Percentiles rank a stretch among this genome's conserved stretches.
Evolutionary conservation across 2,113 vertebrate genomes (phyloP).

Genomic region (Electrona antarctica): DNA sequence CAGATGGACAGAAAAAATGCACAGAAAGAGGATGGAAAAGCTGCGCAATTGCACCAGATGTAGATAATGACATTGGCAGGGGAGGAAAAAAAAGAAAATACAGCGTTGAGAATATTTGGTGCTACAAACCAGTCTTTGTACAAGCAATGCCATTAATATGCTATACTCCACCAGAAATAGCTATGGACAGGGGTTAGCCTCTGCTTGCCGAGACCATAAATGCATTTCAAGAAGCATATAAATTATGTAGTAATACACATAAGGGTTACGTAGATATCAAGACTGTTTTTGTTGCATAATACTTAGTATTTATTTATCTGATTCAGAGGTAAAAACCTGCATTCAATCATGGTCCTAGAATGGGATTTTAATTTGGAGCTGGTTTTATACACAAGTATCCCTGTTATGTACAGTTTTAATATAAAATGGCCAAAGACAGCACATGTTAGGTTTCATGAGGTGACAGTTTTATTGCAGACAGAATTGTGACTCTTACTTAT

Average conservation of each 20-base stretch:
- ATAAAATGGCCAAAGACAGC: conserved; percentile 28
- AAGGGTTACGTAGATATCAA: conserved; percentile 26
- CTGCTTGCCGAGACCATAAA: conserved; percentile 39
- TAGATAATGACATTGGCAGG: not conserved
- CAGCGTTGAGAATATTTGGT: conserved; percentile 43
- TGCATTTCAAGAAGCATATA: conserved; percentile 46
- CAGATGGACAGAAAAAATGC: not conserved
- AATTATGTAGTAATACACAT: conserved; percentile 24
- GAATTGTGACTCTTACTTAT: no score
- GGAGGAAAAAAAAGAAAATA: conserved; percentile 15
- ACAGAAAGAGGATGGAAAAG: conserved; percentile 28
- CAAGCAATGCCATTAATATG: conserved; percentile 23
- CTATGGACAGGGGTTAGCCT: conserved; percentile 32
- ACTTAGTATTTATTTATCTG: conserved; percentile 47
- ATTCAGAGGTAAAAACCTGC: conserved; percentile 28
- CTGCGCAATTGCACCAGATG: conserved; percentile 33
- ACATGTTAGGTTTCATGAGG: conserved; percentile 19
- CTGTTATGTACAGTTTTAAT: conserved; percentile 7
- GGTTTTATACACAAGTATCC: conserved; percentile 20
- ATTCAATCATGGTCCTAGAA: conserved; percentile 13
- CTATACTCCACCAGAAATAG: conserved; percentile 29
- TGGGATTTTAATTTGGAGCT: conserved; percentile 24
- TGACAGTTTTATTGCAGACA: not conserved
- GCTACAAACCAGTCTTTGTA: conserved; percentile 56
- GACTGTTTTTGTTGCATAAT: conserved; percentile 49